Percentiles rank a stretch among this genome's conserved stretches.
Evolutionary conservation across 1,140 invertebrate species (phyloP).

Genomic region (Lutraria rhynchaena): DNA sequence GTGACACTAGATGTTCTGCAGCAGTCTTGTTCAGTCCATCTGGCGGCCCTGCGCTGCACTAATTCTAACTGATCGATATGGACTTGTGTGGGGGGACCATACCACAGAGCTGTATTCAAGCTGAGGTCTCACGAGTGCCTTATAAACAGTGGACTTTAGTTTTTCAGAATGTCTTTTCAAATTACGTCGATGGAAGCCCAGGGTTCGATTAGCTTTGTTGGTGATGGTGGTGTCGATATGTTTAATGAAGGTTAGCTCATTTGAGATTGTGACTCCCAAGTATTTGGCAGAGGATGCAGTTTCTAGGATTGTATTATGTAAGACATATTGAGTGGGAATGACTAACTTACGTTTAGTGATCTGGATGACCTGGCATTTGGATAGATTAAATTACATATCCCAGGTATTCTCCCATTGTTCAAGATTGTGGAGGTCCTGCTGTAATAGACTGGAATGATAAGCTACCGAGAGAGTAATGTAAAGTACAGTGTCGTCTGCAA

Average conservation of each 20-base stretch:
- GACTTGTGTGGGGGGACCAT: constrained; percentile 18
- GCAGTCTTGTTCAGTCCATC: not conserved
- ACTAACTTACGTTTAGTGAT: constrained; percentile 17
- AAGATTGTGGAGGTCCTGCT: constrained; percentile 14
- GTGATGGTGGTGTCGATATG: constrained; percentile 20
- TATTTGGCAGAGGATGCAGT: constrained; percentile 24
- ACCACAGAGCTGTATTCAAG: constrained; percentile 19
- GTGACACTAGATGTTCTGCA: constrained; percentile 42
- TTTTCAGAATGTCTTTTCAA: not conserved
- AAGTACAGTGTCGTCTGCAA: constrained; percentile 29
- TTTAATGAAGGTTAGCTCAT: constrained; percentile 17
- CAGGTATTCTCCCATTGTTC: constrained; percentile 18
- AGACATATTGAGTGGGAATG: not conserved
- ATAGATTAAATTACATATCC: constrained; percentile 51
- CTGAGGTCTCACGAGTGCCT: constrained; percentile 6
- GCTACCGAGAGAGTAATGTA: not conserved
- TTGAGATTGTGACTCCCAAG: constrained; percentile 11
- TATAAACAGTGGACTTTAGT: constrained; percentile 11
- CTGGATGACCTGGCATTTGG: constrained; percentile 30
- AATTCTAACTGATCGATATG: not conserved
- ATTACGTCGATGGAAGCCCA: constrained; percentile 12
- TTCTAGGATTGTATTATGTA: constrained; percentile 1
- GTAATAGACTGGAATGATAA: not conserved
- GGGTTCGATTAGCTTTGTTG: constrained; percentile 31
- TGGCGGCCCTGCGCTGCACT: constrained; percentile 12